Percentiles rank a stretch among this genome's conserved stretches.
Conservation (phyloP, 2,797 vertebrate species). For the Crocodylus rhombifer region DNA sequence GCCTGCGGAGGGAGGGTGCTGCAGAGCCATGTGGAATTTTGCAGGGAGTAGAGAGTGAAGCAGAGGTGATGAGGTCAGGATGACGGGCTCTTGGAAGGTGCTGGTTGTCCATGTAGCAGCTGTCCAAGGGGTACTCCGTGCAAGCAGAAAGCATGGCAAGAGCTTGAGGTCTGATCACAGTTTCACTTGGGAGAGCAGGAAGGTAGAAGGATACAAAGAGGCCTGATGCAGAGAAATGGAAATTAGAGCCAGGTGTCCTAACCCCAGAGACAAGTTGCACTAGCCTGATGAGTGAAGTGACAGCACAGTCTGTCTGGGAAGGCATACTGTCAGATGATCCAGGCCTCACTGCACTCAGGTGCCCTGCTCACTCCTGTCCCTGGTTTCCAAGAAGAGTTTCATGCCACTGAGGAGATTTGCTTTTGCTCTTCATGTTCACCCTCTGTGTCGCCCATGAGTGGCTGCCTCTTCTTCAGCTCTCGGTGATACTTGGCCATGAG, state of each 20-base stretch:
- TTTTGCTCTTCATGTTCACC: slow-evolving; percentile 91
- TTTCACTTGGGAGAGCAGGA: slow-evolving; percentile 69
- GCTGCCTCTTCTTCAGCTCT: slow-evolving; percentile 98
- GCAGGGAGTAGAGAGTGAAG: neutral
- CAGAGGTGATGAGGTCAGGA: slow-evolving; percentile 26
- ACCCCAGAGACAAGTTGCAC: slow-evolving; percentile 65
- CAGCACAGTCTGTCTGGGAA: slow-evolving; percentile 72
- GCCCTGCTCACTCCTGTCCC: slow-evolving; percentile 51
- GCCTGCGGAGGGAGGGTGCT: slow-evolving; percentile 7
- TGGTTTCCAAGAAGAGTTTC: slow-evolving; percentile 67
- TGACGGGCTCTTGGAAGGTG: slow-evolving; percentile 51
- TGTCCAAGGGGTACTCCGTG: slow-evolving; percentile 56
- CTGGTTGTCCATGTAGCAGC: slow-evolving; percentile 52
- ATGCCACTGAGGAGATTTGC: slow-evolving; percentile 98
- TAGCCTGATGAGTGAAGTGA: slow-evolving; percentile 67
- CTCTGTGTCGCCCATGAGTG: slow-evolving; percentile 93
- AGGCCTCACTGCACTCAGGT: slow-evolving; percentile 63
- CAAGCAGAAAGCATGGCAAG: slow-evolving; percentile 71
- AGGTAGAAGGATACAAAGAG: slow-evolving; percentile 71
- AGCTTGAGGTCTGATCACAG: slow-evolving; percentile 72
- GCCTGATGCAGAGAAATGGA: slow-evolving; percentile 70
- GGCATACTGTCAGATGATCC: slow-evolving; percentile 53
- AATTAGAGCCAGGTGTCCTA: slow-evolving; percentile 59
- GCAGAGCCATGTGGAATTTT: neutral
- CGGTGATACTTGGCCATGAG: slow-evolving; percentile 99